These are phyloP conservation scores for Ovis canadensis DNA, from an alignment of 2,113 vertebrate species.

Conservation along the genomic window DNA sequence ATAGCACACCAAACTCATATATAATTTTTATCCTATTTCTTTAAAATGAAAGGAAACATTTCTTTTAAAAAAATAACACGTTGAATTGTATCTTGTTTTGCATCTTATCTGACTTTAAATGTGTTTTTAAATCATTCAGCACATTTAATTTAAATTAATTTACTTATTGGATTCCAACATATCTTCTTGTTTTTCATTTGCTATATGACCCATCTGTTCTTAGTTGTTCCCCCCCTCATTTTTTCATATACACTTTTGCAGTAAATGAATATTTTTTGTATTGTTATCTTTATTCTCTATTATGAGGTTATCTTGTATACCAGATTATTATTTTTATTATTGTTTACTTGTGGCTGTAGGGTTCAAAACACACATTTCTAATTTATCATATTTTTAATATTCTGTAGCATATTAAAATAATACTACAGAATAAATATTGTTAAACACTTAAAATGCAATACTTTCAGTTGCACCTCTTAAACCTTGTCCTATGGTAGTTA, in stretches of 20 bases:
- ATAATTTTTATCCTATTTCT: not conserved
- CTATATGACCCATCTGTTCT: not conserved
- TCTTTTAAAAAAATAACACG: not conserved
- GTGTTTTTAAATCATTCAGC: not conserved
- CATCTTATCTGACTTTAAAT: not conserved
- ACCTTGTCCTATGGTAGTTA: not conserved
- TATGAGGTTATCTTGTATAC: not conserved
- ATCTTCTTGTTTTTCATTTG: not conserved
- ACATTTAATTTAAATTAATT: not conserved
- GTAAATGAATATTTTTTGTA: not conserved
- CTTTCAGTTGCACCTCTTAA: not conserved
- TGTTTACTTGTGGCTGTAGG: not conserved
- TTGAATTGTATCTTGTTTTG: not conserved
- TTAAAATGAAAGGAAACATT: not conserved
- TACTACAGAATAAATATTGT: not conserved
- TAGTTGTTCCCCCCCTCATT: not conserved
- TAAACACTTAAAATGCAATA: not conserved
- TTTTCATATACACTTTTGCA: not conserved
- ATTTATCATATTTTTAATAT: not conserved
- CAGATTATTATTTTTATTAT: not conserved
- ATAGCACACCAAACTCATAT: not conserved
- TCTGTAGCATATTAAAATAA: not conserved
- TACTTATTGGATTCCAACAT: not conserved
- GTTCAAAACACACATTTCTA: not conserved
- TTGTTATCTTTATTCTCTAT: not conserved